Evolutionary conservation across 2,113 vertebrate genomes (phyloP).

Genomic region (Microcebus ravelobensis): DNA sequence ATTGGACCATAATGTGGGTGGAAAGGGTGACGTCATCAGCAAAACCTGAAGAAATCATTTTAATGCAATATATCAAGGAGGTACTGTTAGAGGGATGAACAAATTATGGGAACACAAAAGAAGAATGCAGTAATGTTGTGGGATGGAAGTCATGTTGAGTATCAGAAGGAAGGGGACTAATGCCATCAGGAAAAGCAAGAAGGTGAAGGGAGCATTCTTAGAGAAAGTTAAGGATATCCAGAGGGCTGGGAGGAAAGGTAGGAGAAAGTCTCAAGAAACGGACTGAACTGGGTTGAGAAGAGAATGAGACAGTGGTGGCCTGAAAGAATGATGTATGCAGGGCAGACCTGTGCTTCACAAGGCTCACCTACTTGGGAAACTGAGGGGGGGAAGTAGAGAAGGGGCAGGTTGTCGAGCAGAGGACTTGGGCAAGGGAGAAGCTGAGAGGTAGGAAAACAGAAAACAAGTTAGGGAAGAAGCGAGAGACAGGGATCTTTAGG

Average conservation of each 20-base stretch:
- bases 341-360: neutral
- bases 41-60: constrained; percentile 1
- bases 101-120: neutral
- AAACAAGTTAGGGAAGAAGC: neutral
- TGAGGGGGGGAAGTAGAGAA: neutral
- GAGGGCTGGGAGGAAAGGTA: neutral
- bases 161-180: neutral
- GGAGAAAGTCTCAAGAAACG: neutral
- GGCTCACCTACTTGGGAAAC: neutral
- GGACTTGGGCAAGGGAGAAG: neutral
- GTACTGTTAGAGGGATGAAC: neutral
- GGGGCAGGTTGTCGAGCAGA: neutral
- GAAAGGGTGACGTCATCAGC: neutral
- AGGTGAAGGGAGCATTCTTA: neutral
- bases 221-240: neutral
- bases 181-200: neutral
- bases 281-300: neutral
- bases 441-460: neutral
- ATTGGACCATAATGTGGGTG: neutral
- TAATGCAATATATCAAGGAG: neutral
- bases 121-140: neutral
- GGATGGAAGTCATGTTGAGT: neutral
- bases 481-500: neutral
- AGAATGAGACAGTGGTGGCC: neutral
- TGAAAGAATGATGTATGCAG: neutral